These are phyloP conservation scores for Mustela nigripes DNA, from an alignment of 2,113 vertebrate genomes.

Conservation along the genomic window DNA sequence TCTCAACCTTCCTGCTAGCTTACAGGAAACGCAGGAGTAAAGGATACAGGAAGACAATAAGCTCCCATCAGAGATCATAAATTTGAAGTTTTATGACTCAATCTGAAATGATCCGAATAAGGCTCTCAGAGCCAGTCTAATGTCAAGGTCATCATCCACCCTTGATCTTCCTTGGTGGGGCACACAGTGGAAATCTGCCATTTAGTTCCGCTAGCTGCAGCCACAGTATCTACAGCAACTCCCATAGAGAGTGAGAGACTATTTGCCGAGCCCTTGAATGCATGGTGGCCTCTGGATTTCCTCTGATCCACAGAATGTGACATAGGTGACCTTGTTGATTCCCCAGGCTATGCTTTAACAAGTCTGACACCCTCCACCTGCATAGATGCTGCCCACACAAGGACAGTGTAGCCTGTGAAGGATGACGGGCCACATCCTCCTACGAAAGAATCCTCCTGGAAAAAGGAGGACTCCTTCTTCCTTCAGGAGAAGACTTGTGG, in stretches of 20 bases:
- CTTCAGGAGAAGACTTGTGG: neutral
- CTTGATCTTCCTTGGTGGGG: neutral
- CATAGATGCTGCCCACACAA: neutral
- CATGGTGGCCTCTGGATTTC: neutral
- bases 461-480: no score
- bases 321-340: neutral
- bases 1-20: neutral
- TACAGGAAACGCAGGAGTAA: neutral
- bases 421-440: neutral
- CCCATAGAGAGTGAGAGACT: neutral
- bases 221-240: neutral
- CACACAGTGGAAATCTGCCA: neutral
- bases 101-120: neutral
- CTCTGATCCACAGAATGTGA: neutral
- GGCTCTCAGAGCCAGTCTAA: neutral
- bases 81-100: neutral
- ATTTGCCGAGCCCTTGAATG: neutral
- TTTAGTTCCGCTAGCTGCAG: neutral
- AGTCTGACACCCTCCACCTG: neutral
- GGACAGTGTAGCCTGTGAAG: neutral
- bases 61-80: neutral
- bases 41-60: neutral
- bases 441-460: neutral
- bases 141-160: neutral
- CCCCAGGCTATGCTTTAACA: neutral